phyloP scores from a whole-genome alignment of 2,888 invertebrate genomes.

The Callyntrura guangdongensis region DNA sequence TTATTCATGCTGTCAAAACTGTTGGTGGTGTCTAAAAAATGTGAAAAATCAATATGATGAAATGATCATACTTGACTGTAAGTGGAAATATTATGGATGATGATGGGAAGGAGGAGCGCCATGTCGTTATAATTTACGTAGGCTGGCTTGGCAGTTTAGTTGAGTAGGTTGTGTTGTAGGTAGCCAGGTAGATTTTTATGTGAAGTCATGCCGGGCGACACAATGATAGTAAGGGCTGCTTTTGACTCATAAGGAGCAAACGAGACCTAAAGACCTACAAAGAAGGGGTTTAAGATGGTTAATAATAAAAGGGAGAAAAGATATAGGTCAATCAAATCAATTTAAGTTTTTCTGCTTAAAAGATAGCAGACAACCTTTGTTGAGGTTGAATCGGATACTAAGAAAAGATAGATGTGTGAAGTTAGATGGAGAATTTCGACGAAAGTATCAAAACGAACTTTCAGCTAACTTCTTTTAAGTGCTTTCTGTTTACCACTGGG shows the following conservation, averaged over 20 bases:
- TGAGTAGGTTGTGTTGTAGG: background rate
- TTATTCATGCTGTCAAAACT: conserved; percentile 39
- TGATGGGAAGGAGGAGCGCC: too few species aligned
- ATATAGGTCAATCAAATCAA: conserved; percentile 62
- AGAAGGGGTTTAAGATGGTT: conserved; percentile 14
- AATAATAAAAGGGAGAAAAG: conserved; percentile 13
- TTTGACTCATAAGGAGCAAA: background rate
- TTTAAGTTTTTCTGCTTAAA: conserved; percentile 4
- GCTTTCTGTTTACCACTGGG: too few species aligned
- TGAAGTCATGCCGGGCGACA: background rate
- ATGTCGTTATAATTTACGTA: background rate
- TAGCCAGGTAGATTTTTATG: background rate
- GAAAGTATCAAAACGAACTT: background rate
- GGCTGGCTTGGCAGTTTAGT: background rate
- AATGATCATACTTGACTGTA: background rate
- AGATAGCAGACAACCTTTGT: too few species aligned
- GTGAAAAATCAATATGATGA: conserved; percentile 39
- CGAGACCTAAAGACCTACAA: conserved; percentile 43
- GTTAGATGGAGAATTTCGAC: background rate
- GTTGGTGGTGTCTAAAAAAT: conserved; percentile 7
- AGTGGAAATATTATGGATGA: background rate
- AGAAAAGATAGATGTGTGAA: background rate
- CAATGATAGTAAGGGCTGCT: background rate
- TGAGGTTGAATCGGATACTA: background rate
- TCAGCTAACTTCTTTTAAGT: background rate